Percentiles rank a stretch among this genome's conserved stretches.
Conservation (phyloP, 92 coral and sea anemone species). For the Virgularia gustaviana region DNA sequence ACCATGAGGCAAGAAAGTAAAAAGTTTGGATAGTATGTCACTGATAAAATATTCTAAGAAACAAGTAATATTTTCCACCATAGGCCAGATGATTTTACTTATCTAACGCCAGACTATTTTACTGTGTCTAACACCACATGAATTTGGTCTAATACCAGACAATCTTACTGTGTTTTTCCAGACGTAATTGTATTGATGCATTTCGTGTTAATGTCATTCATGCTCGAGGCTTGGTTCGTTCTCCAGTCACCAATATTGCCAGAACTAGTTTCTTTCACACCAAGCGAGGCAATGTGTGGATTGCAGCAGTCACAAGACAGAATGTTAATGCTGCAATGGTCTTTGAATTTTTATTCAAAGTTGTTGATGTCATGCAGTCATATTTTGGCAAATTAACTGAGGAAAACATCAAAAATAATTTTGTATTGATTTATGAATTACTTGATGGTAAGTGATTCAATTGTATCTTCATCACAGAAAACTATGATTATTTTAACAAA, state of each 20-base stretch:
- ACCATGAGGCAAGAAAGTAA: too few species aligned
- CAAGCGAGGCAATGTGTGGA: constrained; percentile 97
- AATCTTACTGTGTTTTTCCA: constrained; percentile 14
- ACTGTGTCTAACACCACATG: not conserved
- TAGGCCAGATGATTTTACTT: too few species aligned
- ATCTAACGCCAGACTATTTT: not conserved
- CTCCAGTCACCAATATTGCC: constrained; percentile 98
- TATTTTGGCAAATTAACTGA: constrained; percentile 99
- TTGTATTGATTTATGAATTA: constrained; percentile 93
- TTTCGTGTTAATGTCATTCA: constrained; percentile 97
- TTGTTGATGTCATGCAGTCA: constrained; percentile 95
- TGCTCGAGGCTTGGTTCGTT: constrained; percentile 95
- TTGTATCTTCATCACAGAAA: too few species aligned
- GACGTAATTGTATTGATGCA: constrained; percentile 98
- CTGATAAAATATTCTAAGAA: too few species aligned
- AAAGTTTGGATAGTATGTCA: too few species aligned
- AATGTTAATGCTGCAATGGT: constrained; percentile 99
- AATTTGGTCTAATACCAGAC: not conserved
- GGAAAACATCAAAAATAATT: constrained; percentile 96
- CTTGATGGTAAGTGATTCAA: constrained; percentile 75
- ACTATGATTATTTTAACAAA: not conserved
- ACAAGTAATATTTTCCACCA: too few species aligned
- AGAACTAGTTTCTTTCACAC: constrained; percentile 98
- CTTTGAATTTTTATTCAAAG: constrained; percentile 89
- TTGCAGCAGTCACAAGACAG: constrained; percentile 97